A percentile compares a stretch with the other conserved stretches of the same genome.
These are phyloP conservation scores for Oplegnathus fasciatus DNA, from an alignment of 2,113 vertebrate species.

Conservation along the genomic window DNA sequence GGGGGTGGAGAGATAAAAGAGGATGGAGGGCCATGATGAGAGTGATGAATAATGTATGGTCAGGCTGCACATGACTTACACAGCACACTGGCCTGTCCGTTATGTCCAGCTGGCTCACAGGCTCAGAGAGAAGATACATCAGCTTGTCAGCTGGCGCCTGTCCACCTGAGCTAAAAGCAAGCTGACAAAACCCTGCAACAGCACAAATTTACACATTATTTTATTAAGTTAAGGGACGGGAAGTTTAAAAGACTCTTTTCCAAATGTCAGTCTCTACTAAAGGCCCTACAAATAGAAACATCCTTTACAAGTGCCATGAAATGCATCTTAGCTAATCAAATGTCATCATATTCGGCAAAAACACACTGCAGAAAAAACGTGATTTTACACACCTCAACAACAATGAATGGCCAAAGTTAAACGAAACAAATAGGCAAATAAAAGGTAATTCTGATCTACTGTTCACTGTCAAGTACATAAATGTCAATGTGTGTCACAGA, in stretches of 20 bases:
- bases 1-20: constrained; percentile 74
- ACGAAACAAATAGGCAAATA: not conserved
- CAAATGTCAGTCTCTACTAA: not conserved
- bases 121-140: constrained; percentile 26
- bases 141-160: constrained; percentile 20
- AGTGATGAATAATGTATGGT: constrained; percentile 77
- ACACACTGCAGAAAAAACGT: not conserved
- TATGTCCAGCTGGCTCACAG: constrained; percentile 63
- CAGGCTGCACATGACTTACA: constrained; percentile 62
- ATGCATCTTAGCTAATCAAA: not conserved
- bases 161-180: constrained; percentile 34
- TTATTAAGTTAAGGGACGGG: not conserved
- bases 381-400: too few relatives aligned
- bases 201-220: constrained; percentile 9
- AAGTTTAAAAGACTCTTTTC: not conserved
- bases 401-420: not conserved
- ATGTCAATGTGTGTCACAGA: not conserved
- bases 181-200: constrained; percentile 24
- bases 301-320: not conserved
- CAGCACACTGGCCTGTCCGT: constrained; percentile 59
- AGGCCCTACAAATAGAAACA: not conserved
- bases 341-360: not conserved
- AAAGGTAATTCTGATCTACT: not conserved
- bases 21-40: constrained; percentile 65
- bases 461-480: not conserved